Base-by-base conservation (phyloP, 2,113 vertebrate genomes). In the Hippocampus guttulatus region DNA sequence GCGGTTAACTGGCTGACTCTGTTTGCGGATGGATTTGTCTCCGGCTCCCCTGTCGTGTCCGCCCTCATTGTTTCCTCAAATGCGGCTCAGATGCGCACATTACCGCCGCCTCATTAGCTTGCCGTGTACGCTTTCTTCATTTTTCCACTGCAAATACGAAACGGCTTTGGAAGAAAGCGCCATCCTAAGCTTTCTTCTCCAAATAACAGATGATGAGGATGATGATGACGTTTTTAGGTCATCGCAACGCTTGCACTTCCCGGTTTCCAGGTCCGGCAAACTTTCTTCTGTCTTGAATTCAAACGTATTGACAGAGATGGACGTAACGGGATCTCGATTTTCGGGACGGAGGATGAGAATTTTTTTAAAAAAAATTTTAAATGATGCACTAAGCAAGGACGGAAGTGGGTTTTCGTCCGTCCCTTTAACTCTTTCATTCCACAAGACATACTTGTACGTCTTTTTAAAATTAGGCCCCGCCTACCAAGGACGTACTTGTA, bases 51-150 rank as follows among this genome's bases (percentile, higher is more conserved):
- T 43, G 27, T 68, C 2, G 1, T 67, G 33, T 23, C 9, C 10
- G 38, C 79, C 57, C 60, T 49, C 54, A 65, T 68, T 74, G 74
- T 74, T 67, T 33, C 55, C 51, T 57, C 40, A 55, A 71, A 70
- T 45, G 64, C 11, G 8, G 51, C 12, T 82, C 77, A 71, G 67
- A 65, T 45, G 8, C 61, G 58, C 30, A 57, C 21, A 64, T 75
- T 64, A 51, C 20, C 47, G 9, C 14, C 49, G 52, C 55, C 52
- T 57, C 15, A 15, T 76, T 65, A 71, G 38, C 52, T 76, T 75
- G 72, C 68, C 73, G 68, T 52, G 64, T 73, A 64, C 77, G 68
- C 63, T 52, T 57, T 57, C 61, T 14, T 27, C 47, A 61, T 76
- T 61, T 49, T 79, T 52, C 68, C 63, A 52, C 58, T 73, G 58